These are phyloP conservation scores for Eulemur albifrons DNA, from an alignment of 2,797 vertebrate species.

Conservation along the genomic window DNA sequence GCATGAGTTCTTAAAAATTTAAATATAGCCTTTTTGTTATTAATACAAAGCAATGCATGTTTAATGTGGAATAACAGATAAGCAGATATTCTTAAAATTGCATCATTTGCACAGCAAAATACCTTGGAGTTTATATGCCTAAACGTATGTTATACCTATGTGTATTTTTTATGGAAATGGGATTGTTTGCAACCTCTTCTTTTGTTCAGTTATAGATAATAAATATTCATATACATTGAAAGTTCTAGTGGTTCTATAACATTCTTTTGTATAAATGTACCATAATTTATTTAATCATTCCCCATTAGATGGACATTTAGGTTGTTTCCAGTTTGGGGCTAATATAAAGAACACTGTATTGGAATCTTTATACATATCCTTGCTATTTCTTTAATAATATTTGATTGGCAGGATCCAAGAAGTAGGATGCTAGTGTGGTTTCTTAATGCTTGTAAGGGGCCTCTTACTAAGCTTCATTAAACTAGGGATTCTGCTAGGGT, in stretches of 20 bases:
- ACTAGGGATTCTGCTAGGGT: not conserved
- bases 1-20: conserved; percentile 47
- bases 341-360: not conserved
- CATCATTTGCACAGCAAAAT: not conserved
- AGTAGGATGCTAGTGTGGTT: not conserved
- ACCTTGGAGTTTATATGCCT: not conserved
- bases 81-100: not conserved
- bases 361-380: not conserved
- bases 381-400: not conserved
- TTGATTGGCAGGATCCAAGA: not conserved
- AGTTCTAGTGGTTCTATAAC: not conserved
- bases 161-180: not conserved
- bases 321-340: not conserved
- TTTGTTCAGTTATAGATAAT: not conserved
- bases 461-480: not conserved
- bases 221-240: not conserved
- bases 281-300: not conserved
- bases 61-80: conserved; percentile 34
- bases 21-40: not conserved
- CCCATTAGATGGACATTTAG: not conserved
- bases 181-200: not conserved
- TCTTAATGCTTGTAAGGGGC: not conserved
- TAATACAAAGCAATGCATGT: conserved; percentile 2
- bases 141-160: not conserved
- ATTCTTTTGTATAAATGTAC: not conserved